phyloP scores from a whole-genome alignment of 2,888 invertebrate species.

The Trissolcus japonicus region DNA sequence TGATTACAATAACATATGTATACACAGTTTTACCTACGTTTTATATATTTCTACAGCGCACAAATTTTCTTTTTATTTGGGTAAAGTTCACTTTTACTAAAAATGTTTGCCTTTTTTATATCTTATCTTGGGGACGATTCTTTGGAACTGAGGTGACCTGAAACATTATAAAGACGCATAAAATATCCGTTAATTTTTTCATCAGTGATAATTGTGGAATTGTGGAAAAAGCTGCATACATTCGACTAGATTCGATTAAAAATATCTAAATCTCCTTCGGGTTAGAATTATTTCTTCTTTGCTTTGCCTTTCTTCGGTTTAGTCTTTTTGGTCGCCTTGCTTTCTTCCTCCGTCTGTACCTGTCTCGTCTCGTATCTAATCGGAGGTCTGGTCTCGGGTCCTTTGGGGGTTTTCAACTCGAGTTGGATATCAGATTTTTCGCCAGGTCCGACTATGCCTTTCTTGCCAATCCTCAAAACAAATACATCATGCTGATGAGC shows the following conservation, averaged over 20 bases:
- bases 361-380: constrained; percentile 81
- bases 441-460: constrained; percentile 81
- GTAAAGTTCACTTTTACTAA: not conserved
- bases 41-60: not conserved
- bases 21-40: not conserved
- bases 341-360: constrained; percentile 80
- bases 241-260: too few species aligned
- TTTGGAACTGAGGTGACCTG: too few species aligned
- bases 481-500: constrained; percentile 83
- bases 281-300: not conserved
- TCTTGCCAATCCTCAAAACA: constrained; percentile 85
- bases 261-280: too few species aligned
- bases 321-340: constrained; percentile 6
- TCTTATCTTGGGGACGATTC: too few species aligned
- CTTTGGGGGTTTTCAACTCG: constrained; percentile 85
- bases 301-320: constrained; percentile 14
- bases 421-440: constrained; percentile 84
- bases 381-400: constrained; percentile 79
- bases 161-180: too few species aligned
- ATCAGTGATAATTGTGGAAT: too few species aligned
- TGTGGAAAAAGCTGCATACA: too few species aligned
- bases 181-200: too few species aligned
- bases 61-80: too few species aligned
- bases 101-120: not conserved
- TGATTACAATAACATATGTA: not conserved